These are phyloP conservation scores for Masnerella sp. DNA, from an alignment of 2,888 invertebrate genomes.

Conservation along the genomic window DNA sequence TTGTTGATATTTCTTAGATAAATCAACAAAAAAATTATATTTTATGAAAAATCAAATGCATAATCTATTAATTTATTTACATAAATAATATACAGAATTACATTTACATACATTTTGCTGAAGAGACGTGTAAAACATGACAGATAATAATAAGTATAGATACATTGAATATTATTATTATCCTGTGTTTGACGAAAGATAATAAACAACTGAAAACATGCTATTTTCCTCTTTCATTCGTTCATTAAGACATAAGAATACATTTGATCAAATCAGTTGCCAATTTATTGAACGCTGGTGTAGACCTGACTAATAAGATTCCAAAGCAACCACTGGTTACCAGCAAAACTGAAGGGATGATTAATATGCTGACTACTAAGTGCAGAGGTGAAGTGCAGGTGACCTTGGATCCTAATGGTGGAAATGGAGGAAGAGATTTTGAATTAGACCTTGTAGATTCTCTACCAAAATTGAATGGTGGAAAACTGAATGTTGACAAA, in stretches of 20 bases:
- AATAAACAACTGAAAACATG: no score
- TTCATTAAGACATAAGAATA: background rate
- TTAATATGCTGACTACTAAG: conserved; percentile 4
- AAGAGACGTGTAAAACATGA: no score
- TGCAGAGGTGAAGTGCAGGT: conserved; percentile 5
- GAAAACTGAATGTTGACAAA: background rate
- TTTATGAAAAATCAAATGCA: no score
- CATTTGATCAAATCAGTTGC: conserved; percentile 6
- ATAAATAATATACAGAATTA: no score
- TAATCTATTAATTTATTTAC: no score
- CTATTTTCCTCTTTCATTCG: no score
- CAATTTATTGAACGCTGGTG: conserved; percentile 12
- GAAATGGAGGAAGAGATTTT: background rate
- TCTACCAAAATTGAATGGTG: background rate
- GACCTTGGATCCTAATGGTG: background rate
- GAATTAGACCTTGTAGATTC: background rate
- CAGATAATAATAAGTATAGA: no score
- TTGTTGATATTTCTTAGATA: no score
- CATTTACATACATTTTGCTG: no score
- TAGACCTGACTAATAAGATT: conserved; percentile 1
- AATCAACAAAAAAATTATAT: no score
- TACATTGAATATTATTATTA: no score
- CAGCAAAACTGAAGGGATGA: background rate
- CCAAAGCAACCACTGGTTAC: background rate
- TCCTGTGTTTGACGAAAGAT: no score